Base-by-base conservation (phyloP, 2,797 vertebrate genomes). In the Eulemur rubriventer region DNA sequence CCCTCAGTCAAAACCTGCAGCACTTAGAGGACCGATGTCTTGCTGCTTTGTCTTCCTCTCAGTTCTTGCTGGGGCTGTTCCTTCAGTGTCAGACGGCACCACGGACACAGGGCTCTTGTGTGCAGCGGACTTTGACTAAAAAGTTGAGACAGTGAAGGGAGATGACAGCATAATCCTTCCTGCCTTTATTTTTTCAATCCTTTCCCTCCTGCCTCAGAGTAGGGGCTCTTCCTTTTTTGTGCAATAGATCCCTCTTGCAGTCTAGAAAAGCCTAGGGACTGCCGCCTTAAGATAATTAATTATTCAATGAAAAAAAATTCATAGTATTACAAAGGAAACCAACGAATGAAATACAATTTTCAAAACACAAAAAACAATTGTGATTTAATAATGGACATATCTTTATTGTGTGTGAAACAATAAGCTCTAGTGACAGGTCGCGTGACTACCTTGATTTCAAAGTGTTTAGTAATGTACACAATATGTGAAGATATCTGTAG, bases 131-230 rank as follows among this genome's bases (percentile, higher is more conserved):
- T 91, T 67, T 22, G 76, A 83, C 48, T 35, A 4, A 72, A 75
- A 63, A 55, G 57, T 55, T 33, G 75, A 81, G 69, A 55, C 46
- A 9, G 0, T 52, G 28, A 38, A 69, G 20, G 67, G 43, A 35
- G 55, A 65, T 18, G 18, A 20, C 41, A 75, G 0, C 17, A 43
- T 33, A 38, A 52, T 38, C 85, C 46, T 43, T 55, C 30, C 28
- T 59, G 46, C 12, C 46, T 72, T 59, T 18, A 12, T 55, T 30
- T n/a, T 55, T 55, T 46, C 9, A 76, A 43, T 41, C n/a, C 13
- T n/a, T 69, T 69, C 17, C 70, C 50, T 93, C 52, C 3, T 43
- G 69, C 87, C 70, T 91, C 83, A 78, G 72, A 91, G 61, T 30
- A 76, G 59, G 65, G 6, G 11, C 38, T 46, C 52, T 93, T 92